A percentile compares a stretch with the other conserved stretches of the same genome.
These are phyloP conservation scores for Crotalus helleri DNA, from an alignment of 2,113 vertebrate species.

Conservation along the genomic window DNA sequence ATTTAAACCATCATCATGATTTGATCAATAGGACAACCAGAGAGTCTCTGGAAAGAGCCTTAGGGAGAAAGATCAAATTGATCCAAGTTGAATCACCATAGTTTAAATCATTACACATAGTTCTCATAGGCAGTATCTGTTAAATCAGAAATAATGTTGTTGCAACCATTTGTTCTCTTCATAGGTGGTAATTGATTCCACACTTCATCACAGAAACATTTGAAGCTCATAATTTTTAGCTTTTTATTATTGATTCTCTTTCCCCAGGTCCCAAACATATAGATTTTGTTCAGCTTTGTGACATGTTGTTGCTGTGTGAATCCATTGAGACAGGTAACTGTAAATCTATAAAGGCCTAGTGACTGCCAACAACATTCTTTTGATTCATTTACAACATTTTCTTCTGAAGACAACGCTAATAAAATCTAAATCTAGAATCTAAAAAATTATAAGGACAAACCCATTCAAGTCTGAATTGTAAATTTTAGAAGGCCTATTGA, in stretches of 20 bases:
- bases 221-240: neutral
- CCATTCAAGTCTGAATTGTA: neutral
- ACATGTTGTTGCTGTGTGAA: neutral
- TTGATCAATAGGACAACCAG: neutral
- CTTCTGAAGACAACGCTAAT: neutral
- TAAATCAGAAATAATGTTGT: neutral
- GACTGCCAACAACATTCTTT: neutral
- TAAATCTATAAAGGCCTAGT: neutral
- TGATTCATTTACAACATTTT: neutral
- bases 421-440: neutral
- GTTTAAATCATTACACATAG: neutral
- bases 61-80: neutral
- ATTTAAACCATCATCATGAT: neutral
- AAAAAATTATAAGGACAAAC: neutral
- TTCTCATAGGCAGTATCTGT: neutral
- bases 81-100: neutral
- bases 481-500: neutral
- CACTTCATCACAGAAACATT: neutral
- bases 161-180: neutral
- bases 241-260: neutral
- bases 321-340: neutral
- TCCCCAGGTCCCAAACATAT: neutral
- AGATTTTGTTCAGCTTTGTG: neutral
- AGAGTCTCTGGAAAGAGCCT: neutral
- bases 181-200: neutral